Base-by-base conservation (phyloP, 2,797 vertebrate species). In the Thripadectes ignobilis region DNA sequence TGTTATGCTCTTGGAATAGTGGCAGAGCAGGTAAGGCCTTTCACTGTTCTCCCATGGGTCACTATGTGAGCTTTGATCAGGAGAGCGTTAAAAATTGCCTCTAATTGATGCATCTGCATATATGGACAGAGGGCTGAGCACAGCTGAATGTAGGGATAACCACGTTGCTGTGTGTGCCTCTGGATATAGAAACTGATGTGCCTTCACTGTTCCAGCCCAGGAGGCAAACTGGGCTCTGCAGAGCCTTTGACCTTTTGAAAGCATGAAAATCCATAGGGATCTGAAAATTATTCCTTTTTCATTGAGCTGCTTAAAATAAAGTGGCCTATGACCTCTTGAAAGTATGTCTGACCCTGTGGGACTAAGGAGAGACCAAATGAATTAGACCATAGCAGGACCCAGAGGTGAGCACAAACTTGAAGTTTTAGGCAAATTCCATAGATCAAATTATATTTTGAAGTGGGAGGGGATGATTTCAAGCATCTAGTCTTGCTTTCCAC, bases 211-310 rank as follows among this genome's bases (percentile, higher is more conserved):
- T 93, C 85, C 80, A 94, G 62, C 83, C 78, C 85, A 23, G n/a
- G 2, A 86, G 90, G 88, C 93, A 96, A 93, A 81, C 83, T 36
- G 88, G 88, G 49, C 85, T 95, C 61, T 69, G 79, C 66, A 41
- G n/a, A 93, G 66, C 88, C 90, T 95, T 76, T 94, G 94, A 86
- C 92, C 90, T 94, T 96, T 82, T 73, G 83, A 92, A 95, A 94
- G 66, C 83, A 27, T 27, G n/a, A 66, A 96, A 93, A 95, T 95
- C 92, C 80, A 86, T 52, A 45, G 85, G 63, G 93, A 96, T 41
- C 38, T 87, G 77, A 82, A 93, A 92, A 87, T 69, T 2, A 91
- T 92, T 94, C 80, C 34, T 88, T 90, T 90, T 78, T 88, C 73
- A 21, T 88, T 89, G 82, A 89, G 38, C 67, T 82, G 55, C 89